phyloP scores from a whole-genome alignment of 2,797 vertebrate genomes.

The Mus spretus region DNA sequence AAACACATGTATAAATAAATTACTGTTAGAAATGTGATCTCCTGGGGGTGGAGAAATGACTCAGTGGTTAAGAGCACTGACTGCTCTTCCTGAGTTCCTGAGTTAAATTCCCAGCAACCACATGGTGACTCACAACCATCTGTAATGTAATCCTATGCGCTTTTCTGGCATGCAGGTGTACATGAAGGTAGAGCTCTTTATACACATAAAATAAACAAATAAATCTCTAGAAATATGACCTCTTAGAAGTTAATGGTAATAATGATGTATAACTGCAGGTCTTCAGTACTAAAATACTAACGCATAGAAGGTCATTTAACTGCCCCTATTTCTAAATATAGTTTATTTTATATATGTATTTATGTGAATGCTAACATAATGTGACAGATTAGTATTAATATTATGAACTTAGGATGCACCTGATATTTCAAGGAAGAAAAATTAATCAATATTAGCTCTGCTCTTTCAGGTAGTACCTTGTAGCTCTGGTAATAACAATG shows the following conservation, averaged over 20 bases:
- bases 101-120: not conserved
- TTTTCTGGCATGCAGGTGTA: not conserved
- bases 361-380: not conserved
- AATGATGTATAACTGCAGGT: not conserved
- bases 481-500: not conserved
- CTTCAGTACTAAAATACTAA: not conserved
- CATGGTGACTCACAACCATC: not conserved
- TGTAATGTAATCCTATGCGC: not conserved
- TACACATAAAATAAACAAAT: not conserved
- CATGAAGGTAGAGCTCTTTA: not conserved
- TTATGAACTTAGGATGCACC: not conserved
- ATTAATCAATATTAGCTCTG: not conserved
- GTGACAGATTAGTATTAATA: not conserved
- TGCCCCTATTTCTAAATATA: constrained; percentile 9
- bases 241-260: not conserved
- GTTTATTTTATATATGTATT: not conserved
- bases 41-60: not conserved
- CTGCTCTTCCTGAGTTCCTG: not conserved
- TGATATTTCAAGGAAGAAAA: constrained; percentile 1
- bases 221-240: not conserved
- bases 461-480: not conserved
- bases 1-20: not conserved
- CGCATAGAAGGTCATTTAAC: not conserved
- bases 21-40: constrained; percentile 6
- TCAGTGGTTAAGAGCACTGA: not conserved